Base-by-base conservation (phyloP, 2,888 invertebrate genomes). In the Glyphotaelius pellucidus region DNA sequence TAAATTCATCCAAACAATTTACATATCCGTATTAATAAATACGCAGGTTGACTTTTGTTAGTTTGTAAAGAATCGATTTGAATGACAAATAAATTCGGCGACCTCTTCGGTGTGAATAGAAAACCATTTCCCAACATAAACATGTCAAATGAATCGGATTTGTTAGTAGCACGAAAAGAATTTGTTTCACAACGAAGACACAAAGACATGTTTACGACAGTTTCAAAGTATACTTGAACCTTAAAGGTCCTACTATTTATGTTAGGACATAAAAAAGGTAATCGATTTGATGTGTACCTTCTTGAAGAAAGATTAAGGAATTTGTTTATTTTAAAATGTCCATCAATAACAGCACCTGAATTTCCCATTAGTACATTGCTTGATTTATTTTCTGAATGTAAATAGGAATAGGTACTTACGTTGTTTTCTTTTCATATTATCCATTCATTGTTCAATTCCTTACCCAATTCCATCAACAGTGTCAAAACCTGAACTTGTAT, bases 1-100 rank as follows among this genome's bases (percentile, higher is more conserved):
- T 84, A 84, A 90, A 90, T 90, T 90, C 83, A 84, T 90, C 35
- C 90, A 30, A 52, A 14, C 25, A 84, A 90, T 90, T 90, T 90
- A 84, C 84, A 90, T 90, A 90, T 32, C 32, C 32, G 90, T 32
- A 90, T 84, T 67, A 84, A 90, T 67, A 90, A 85, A 79, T 81
- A 67, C 12, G 38, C 84, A 90, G 88, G 88, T 89, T 67, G 90
- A 84, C 90, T 83, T 67, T 90, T 84, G 83, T 89, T 89, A 67
- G 90, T 84, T 89, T 85, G 90, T 84, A 31, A 83, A 90, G 90
- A 38, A 80, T 90, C 81, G 90, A 90, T 81, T 90, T 81, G 31
- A 38, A 90, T 90, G 90, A 90, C 81, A 90, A 81, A 89, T 80
- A 89, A 89, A 89, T 89, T 80, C 35, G 79, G 32, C 35, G 80